Evolutionary conservation across 1,140 invertebrate species (phyloP), one percentile per base, ranked within the genome.

Genomic region (Whitmania pigra): DNA sequence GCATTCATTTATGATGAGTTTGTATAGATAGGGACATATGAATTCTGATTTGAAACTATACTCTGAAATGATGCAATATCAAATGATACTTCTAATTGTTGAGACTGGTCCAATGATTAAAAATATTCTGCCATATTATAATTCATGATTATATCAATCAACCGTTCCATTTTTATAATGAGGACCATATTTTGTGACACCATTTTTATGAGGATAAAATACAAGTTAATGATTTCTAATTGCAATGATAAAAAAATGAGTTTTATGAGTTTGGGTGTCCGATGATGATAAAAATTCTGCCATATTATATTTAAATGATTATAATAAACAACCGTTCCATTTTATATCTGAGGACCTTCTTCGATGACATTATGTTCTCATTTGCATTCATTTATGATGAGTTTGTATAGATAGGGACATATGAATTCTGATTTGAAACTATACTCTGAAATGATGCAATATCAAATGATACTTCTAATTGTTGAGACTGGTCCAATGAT

Each of bases 1-100:
- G 43, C 43, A 49, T 49, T 17, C 43, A 49, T 49, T 49, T 49
- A 63, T 63, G 57, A 63, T 63, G 57, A 63, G 11, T 15, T 17
- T 63, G 57, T 63, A 63, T 63, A 63, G 57, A 63, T 63, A 63
- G 57, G 57, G 57, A 63, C 57, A 63, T 25, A 63, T 63, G 57
- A 63, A 63, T 63, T 63, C 22, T 31, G 29, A 63, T 63, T 22
- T 25, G 29, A 25, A 63, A 18, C 22, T 49, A 63, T 63, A 25
- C 57, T 63, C 22, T 63, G 29, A 22, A 63, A 22, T 63, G 57
- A n/a, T 63, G 29, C 57, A 63, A 25, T n/a, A 18, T 31, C 0
- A 15, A 25, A 15, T 7, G 18, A 63, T 22, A 27, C n/a, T n/a
- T n/a, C n/a, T n/a, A n/a, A 36, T 36, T 36, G 2, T 2, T 36